Evolutionary conservation across 2,888 invertebrate species (phyloP), one percentile per base, ranked within the genome.

Genomic region (Amiota communis): DNA sequence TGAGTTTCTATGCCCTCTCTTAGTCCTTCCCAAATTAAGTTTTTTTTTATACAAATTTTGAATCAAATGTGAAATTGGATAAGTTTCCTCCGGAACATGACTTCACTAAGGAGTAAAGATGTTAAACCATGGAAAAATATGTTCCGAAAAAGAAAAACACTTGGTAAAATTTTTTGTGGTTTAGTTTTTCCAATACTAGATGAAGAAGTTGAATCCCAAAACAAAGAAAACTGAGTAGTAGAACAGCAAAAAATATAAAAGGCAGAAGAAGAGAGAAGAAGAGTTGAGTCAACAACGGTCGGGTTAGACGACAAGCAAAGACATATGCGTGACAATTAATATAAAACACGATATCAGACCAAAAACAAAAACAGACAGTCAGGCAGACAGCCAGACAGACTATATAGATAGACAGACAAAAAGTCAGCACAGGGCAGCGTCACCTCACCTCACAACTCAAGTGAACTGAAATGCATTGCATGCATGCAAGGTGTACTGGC

Each of bases 161-260:
- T 83, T 86, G 86, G 83, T 79, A 80, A 83, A 79, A 83, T 86
- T 86, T n/a, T 84, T 83, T 83, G 85, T 85, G 83, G 84, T 64
- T 74, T 73, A 77, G 6, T n/a, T 79, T 80, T 46, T n/a, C n/a
- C 78, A 80, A 85, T 81, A n/a, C n/a, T n/a, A 81, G 83, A 77
- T 15, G 13, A 15, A 53, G 15, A 53, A 15, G 53, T 53, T 15
- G 20, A 10, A 20, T 79, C 83, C 80, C 74, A 78, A 76, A 84
- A 80, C 79, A 83, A 80, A 81, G 85, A 81, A 79, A 75, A 74
- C 67, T 17, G 13, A 23, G 17, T 51, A 20, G 23, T 23, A 74
- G 67, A 70, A 70, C 76, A 65, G 47, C 64, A 72, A 71, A 70
- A 74, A 69, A 74, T 75, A 79, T 74, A 68, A 75, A 36, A 47